Base-by-base conservation (phyloP, 2,113 vertebrate genomes). In the Oreotrochilus melanogaster region DNA sequence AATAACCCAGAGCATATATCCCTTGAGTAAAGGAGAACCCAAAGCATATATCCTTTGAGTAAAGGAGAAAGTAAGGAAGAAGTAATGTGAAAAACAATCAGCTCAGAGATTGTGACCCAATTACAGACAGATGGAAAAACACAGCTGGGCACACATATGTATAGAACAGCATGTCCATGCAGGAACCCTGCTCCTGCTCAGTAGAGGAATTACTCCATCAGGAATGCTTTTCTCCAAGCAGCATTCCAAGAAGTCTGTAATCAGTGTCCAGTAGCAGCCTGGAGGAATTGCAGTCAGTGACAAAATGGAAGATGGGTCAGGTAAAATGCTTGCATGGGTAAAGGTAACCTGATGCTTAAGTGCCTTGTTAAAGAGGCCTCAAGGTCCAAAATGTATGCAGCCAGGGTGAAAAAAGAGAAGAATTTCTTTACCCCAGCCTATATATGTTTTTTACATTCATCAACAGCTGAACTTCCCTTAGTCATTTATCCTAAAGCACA, bases 141-240 rank as follows among this genome's bases (percentile, higher is more conserved):
- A 45, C 0, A 2, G 2, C 1, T 86, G 42, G 47, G 7, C 8
- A 35, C 18, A 39, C 18, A 7, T n/a, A 35, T 9, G 6, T 18
- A 10, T 24, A 33, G 25, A 61, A 70, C 4, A 73, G 17, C 10
- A 31, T 2, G 13, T 54, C 37, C 39, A 58, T 2, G 5, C 7
- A 37, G 47, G 7, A 45, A 30, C 13, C 1, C 2, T 1, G 1
- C 7, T 23, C 5, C 53, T 61, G 18, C 53, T 75, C 39, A n/a
- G 43, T 16, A 18, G 6, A 89, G 69, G 14, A 70, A 17, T 51
- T 50, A 35, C 35, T 74, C 43, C 39, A 56, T 13, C 10, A 67
- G 61, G 61, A 69, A 72, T 56, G 69, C 4, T 28, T 27, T 57
- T 19, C 30, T 58, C 18, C 10, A 27, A 25, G 42, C 67, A 64